These are phyloP conservation scores for Ophion slaviceki DNA, from an alignment of 2,888 invertebrate species.

Conservation along the genomic window DNA sequence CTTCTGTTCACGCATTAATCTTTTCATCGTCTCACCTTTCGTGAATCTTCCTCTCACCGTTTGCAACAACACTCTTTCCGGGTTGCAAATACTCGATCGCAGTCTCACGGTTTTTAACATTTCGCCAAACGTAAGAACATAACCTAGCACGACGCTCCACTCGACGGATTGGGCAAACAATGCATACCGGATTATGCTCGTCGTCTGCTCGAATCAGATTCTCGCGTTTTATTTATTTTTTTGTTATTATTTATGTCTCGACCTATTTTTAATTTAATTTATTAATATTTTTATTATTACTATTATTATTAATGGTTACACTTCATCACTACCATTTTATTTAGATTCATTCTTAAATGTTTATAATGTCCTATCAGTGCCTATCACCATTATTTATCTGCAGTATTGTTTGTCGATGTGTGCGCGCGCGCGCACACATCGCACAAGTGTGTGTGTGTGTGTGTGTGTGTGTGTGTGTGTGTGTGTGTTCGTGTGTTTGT, in stretches of 20 bases:
- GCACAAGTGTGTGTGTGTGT: too few species aligned
- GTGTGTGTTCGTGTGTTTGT: too few species aligned
- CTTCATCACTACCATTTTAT: too few species aligned
- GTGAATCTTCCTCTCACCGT: conserved; percentile 32
- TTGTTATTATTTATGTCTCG: not conserved
- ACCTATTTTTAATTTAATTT: not conserved
- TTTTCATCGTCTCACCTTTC: conserved; percentile 84
- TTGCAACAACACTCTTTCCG: not conserved
- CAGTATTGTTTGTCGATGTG: too few species aligned
- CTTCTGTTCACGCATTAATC: conserved; percentile 84
- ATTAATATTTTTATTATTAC: too few species aligned
- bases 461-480: too few species aligned
- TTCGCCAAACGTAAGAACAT: not conserved
- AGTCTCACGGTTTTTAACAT: conserved; percentile 33
- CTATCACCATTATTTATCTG: too few species aligned
- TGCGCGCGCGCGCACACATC: too few species aligned
- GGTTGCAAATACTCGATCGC: conserved; percentile 3
- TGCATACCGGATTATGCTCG: too few species aligned
- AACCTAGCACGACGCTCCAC: not conserved
- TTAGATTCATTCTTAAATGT: too few species aligned
- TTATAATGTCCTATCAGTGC: too few species aligned
- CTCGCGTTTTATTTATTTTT: not conserved
- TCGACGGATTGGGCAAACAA: not conserved
- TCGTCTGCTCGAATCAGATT: not conserved
- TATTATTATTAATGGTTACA: too few species aligned